Percentiles rank a stretch among this genome's conserved stretches.
These are phyloP conservation scores for Onychomys torridus DNA, from an alignment of 2,797 vertebrate genomes.

Conservation along the genomic window DNA sequence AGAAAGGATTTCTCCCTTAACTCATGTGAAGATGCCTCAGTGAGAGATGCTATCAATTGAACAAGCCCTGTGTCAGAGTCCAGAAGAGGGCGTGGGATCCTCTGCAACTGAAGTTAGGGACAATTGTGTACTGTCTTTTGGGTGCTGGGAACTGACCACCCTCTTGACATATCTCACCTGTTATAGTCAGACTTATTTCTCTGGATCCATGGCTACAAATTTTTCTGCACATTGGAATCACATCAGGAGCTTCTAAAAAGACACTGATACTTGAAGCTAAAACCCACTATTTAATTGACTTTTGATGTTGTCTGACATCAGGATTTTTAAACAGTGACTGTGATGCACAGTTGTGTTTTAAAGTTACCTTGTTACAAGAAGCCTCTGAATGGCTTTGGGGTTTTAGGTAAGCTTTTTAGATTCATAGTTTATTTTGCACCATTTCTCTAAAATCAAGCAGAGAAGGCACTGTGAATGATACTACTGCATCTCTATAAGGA, in stretches of 20 bases:
- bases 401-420: not conserved
- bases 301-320: not conserved
- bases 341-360: not conserved
- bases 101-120: not conserved
- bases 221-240: not conserved
- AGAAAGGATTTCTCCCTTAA: constrained; percentile 6
- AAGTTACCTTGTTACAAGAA: not conserved
- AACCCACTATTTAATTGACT: constrained; percentile 7
- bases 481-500: not conserved
- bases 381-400: not conserved
- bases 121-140: not conserved
- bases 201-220: not conserved
- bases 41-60: not conserved
- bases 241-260: constrained; percentile 3
- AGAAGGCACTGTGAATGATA: not conserved
- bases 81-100: not conserved
- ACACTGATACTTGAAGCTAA: not conserved
- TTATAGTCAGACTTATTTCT: not conserved
- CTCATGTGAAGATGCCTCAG: not conserved
- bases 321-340: not conserved
- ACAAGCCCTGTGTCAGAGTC: not conserved
- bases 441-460: not conserved
- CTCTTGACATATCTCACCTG: not conserved
- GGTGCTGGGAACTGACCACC: not conserved
- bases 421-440: not conserved